Percentiles rank a stretch among this genome's conserved stretches.
Evolutionary conservation across 1,140 invertebrate genomes (phyloP).

Genomic region (Drosophila santomea): DNA sequence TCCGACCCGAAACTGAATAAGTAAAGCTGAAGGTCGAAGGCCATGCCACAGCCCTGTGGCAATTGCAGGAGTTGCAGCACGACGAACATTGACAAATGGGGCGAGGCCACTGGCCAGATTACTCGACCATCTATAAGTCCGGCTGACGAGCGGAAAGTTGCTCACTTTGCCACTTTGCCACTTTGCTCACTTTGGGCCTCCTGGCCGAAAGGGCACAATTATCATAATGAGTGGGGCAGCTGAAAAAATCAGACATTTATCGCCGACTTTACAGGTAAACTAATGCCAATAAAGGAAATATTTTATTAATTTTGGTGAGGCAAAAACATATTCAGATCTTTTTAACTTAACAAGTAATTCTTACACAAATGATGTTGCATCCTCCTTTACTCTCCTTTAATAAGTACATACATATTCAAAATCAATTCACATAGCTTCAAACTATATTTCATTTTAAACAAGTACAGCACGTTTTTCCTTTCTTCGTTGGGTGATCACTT

Average conservation of each 20-base stretch:
- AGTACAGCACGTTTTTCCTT: background rate
- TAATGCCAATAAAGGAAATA: background rate
- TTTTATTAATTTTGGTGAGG: too few relatives aligned
- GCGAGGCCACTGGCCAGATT: slow-evolving; percentile 57
- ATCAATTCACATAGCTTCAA: background rate
- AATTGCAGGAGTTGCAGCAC: slow-evolving; percentile 7
- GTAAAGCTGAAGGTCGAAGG: slow-evolving; percentile 49
- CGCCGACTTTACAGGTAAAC: background rate
- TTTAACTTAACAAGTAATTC: too few relatives aligned
- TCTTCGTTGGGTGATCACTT: background rate
- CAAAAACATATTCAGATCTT: too few relatives aligned
- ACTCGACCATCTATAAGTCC: slow-evolving; percentile 48
- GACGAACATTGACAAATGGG: slow-evolving; percentile 50
- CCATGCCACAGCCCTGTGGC: slow-evolving; percentile 22
- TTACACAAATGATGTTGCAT: too few relatives aligned
- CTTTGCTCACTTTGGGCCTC: slow-evolving; percentile 35
- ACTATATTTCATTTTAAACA: background rate
- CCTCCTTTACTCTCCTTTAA: too few relatives aligned
- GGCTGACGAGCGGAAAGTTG: slow-evolving; percentile 43
- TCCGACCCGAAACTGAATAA: slow-evolving; percentile 36
- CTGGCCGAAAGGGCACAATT: slow-evolving; percentile 41
- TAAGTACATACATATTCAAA: background rate
- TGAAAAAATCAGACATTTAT: background rate
- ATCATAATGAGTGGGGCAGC: slow-evolving; percentile 43
- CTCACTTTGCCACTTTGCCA: slow-evolving; percentile 26